phyloP scores from a whole-genome alignment of 1,140 invertebrate species.

The Dinoponera quadriceps region DNA sequence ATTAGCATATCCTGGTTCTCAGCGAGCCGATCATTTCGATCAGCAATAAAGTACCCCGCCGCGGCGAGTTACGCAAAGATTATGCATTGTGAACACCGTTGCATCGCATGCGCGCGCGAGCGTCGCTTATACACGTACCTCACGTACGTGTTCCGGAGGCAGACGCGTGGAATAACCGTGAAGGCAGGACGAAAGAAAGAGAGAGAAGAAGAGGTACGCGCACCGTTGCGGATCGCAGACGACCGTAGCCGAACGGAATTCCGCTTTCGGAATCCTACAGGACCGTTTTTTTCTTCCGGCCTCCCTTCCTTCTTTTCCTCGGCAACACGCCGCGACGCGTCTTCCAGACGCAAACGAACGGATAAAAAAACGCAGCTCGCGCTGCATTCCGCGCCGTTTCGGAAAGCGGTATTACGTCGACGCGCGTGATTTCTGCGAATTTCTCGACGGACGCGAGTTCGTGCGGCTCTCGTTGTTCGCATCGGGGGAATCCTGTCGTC shows the following conservation, averaged over 20 bases:
- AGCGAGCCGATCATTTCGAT: constrained; percentile 63
- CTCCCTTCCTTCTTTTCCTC: background rate
- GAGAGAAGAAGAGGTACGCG: background rate
- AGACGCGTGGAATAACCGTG: constrained; percentile 52
- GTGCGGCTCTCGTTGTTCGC: background rate
- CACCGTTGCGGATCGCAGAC: constrained; percentile 62
- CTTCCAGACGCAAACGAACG: background rate
- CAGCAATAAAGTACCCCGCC: constrained; percentile 41
- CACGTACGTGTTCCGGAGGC: constrained; percentile 51
- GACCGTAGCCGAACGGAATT: constrained; percentile 71
- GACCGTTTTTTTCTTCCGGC: constrained; percentile 39
- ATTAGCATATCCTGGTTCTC: constrained; percentile 67
- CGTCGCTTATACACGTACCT: background rate
- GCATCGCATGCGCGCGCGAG: background rate
- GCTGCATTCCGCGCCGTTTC: background rate
- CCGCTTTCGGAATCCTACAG: constrained; percentile 57
- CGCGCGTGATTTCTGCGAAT: background rate
- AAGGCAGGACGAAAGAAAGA: constrained; percentile 40
- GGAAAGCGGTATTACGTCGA: background rate
- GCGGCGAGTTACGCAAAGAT: constrained; percentile 64
- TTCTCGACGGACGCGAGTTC: background rate
- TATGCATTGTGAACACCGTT: constrained; percentile 38
- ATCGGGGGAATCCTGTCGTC: too few relatives aligned
- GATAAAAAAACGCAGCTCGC: background rate
- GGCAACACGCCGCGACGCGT: background rate